A percentile compares a stretch with the other conserved stretches of the same genome.
Conservation (phyloP, 2,113 vertebrate genomes). For the Fregetta grallaria region DNA sequence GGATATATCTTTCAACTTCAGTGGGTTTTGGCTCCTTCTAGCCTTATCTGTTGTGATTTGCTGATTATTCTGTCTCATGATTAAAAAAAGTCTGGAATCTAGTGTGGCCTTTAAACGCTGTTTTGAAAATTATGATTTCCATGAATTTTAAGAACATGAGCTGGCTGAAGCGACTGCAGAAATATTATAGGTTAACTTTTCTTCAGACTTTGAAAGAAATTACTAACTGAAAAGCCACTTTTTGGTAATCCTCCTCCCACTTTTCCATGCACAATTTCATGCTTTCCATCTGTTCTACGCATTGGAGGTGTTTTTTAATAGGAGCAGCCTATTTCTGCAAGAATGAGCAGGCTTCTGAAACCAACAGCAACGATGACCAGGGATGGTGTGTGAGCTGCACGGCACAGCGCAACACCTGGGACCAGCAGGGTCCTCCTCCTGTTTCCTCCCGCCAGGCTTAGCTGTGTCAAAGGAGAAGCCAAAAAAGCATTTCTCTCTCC, state of each 20-base stretch:
- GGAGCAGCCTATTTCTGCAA: not conserved
- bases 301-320: not conserved
- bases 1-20: not conserved
- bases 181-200: not conserved
- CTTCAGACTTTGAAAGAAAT: not conserved
- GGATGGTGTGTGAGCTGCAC: not conserved
- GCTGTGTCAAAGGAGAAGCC: not conserved
- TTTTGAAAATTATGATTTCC: not conserved
- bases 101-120: not conserved
- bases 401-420: fast-evolving
- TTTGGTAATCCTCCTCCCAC: not conserved
- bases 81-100: not conserved
- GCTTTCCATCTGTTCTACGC: not conserved
- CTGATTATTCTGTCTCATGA: not conserved
- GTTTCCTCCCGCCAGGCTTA: not conserved
- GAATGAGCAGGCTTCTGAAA: not conserved
- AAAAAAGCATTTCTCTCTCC: not conserved
- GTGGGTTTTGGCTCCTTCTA: not conserved
- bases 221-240: not conserved
- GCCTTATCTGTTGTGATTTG: not conserved
- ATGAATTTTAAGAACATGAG: not conserved
- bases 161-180: not conserved
- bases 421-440: not conserved
- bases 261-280: not conserved
- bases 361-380: not conserved